Percentiles rank a stretch among this genome's conserved stretches.
Conservation (phyloP, 2,797 vertebrate genomes). For the Tachyglossus aculeatus region DNA sequence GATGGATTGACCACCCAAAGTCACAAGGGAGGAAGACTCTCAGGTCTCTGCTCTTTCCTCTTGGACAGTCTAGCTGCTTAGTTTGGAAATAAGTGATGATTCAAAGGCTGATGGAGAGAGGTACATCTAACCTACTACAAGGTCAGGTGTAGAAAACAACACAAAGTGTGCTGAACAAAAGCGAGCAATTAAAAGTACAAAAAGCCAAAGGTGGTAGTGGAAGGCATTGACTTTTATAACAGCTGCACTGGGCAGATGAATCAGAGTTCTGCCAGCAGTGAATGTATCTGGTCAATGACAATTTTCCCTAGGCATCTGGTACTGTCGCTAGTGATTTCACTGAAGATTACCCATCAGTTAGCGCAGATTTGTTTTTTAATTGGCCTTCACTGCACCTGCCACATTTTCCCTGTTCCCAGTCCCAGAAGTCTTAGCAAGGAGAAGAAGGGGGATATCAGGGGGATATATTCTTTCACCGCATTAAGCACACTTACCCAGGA, state of each 20-base stretch:
- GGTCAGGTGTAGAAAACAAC: slow-evolving; percentile 4
- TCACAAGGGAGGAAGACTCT: too few relatives aligned
- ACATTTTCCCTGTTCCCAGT: slow-evolving; percentile 54
- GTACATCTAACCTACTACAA: slow-evolving; percentile 51
- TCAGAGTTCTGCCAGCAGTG: slow-evolving; percentile 51
- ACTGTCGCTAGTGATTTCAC: slow-evolving; percentile 65
- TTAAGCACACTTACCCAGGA: slow-evolving; percentile 58
- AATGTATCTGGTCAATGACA: slow-evolving; percentile 68
- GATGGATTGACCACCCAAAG: too few relatives aligned
- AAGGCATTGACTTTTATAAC: slow-evolving; percentile 46
- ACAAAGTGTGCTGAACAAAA: slow-evolving; percentile 19
- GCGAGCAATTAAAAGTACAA: slow-evolving; percentile 34
- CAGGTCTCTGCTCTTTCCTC: too few relatives aligned
- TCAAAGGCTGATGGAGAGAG: slow-evolving; percentile 29
- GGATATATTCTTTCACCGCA: slow-evolving; percentile 53
- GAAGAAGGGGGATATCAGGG: slow-evolving; percentile 51
- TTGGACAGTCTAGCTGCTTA: too few relatives aligned
- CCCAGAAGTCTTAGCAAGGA: slow-evolving; percentile 50
- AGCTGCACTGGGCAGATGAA: slow-evolving; percentile 49
- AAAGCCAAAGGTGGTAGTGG: not conserved
- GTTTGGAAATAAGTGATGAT: slow-evolving; percentile 30
- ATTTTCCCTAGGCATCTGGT: slow-evolving; percentile 70
- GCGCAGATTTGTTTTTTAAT: slow-evolving; percentile 79
- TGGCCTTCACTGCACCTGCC: slow-evolving; percentile 70
- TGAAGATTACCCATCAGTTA: slow-evolving; percentile 75